A percentile compares a stretch with the other conserved stretches of the same genome.
These are phyloP conservation scores for Coregonus suidteri DNA, from an alignment of 2,797 vertebrate species.

Conservation along the genomic window DNA sequence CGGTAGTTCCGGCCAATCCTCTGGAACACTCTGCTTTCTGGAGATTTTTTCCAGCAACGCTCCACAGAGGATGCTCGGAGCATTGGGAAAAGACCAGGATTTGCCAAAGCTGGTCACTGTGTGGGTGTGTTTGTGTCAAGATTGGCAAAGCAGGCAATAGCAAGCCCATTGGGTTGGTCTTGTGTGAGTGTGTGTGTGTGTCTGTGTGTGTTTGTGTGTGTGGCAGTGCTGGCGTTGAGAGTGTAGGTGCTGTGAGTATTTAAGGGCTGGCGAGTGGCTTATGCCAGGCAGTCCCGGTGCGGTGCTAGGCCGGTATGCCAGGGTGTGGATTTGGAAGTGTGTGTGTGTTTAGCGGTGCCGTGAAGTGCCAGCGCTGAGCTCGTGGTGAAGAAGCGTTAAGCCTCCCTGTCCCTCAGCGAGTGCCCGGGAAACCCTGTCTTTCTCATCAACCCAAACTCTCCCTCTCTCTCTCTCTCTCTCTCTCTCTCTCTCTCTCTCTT, in stretches of 20 bases:
- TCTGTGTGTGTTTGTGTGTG: neutral
- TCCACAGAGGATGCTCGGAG: constrained; percentile 14
- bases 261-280: constrained; percentile 34
- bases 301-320: constrained; percentile 55
- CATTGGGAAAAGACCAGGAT: constrained; percentile 49
- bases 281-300: constrained; percentile 68
- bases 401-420: constrained; percentile 59
- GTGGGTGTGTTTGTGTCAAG: neutral
- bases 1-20: constrained; percentile 6
- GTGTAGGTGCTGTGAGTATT: constrained; percentile 35
- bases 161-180: neutral
- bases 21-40: constrained; percentile 39
- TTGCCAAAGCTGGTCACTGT: constrained; percentile 60
- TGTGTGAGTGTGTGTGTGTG: constrained; percentile 58
- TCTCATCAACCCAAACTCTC: constrained; percentile 35
- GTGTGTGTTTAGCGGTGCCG: constrained; percentile 36
- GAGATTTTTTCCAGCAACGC: constrained; percentile 34
- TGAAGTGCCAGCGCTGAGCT: neutral
- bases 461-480: neutral
- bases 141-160: neutral
- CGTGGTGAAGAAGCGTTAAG: constrained; percentile 17
- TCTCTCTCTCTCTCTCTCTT: neutral
- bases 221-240: constrained; percentile 43
- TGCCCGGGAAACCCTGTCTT: constrained; percentile 61
- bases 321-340: constrained; percentile 28